Base-by-base conservation (phyloP, 2,888 invertebrate species). In the Anthrax anthrax region DNA sequence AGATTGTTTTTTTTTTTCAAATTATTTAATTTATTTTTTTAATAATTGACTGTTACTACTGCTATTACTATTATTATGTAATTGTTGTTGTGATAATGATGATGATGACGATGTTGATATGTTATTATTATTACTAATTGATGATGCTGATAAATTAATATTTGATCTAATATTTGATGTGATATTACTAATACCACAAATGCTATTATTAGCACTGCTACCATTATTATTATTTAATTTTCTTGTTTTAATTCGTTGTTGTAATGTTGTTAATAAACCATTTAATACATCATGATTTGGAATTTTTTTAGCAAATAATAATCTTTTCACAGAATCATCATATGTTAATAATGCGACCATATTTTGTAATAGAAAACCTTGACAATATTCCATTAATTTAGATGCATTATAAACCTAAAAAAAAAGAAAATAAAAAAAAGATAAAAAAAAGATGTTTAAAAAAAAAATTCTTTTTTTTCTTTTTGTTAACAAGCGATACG, bases 261-360 rank as follows among this genome's bases (percentile, higher is more conserved):
- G 90, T 52, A 91, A 69, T 2, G 87, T 87, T 18, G 77, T 71
- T 44, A 90, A 70, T 19, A 91, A 71, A 14, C 89, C 89, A 10
- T 83, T 84, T 14, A 91, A 72, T 6, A 91, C 89, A 60, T 91
- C 90, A 61, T 90, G 89, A 57, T 88, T 89, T 43, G 90, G 89
- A 51, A 90, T 71, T 59, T 89, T 84, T 65, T 89, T 90, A 37
- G 89, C 90, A 58, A 90, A 90, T 36, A 91, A 73, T 47, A 91
- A 70, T 51, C 89, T 77, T 61, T 90, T 86, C 1, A 90, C 89
- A 0, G 88, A 88, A 62, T 90, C 90, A 58, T 90, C 90, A 60
- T 88, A 90, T 1, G 89, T 90, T 42, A 91, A 72, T 23, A 90
- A 71, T n/a, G 89, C 87, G n/a, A 90, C 88, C 88, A 91, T 87